phyloP scores from a whole-genome alignment of 2,888 invertebrate genomes.

The Eristalis pertinax region DNA sequence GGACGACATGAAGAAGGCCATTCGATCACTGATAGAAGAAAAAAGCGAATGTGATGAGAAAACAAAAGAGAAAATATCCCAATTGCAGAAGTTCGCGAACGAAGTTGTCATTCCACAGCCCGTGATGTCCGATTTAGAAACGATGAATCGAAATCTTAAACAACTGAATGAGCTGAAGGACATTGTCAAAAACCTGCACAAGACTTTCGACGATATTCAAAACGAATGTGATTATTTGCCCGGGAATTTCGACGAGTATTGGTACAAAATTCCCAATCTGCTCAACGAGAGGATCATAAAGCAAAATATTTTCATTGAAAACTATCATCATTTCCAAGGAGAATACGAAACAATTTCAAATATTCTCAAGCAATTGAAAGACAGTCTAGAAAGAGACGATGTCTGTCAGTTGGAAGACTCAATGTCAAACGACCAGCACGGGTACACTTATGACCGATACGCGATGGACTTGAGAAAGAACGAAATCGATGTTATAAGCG shows the following conservation, averaged over 20 bases:
- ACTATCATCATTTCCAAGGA: constrained; percentile 79
- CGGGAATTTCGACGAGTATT: constrained; percentile 77
- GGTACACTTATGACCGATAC: constrained; percentile 67
- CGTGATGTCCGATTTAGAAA: constrained; percentile 76
- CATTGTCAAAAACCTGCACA: constrained; percentile 75
- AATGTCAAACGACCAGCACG: constrained; percentile 12
- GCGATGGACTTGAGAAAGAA: constrained; percentile 80
- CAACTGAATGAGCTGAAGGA: constrained; percentile 77
- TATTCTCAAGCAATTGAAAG: constrained; percentile 67
- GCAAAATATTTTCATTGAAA: constrained; percentile 81
- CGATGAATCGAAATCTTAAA: constrained; percentile 79
- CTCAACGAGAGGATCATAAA: constrained; percentile 80
- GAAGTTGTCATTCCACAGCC: constrained; percentile 74
- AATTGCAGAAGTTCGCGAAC: constrained; percentile 76
- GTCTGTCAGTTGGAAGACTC: constrained; percentile 45
- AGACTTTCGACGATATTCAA: constrained; percentile 75
- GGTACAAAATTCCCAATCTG: constrained; percentile 78
- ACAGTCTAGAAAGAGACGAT: constrained; percentile 65
- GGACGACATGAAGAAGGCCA: constrained; percentile 80
- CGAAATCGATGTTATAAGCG: constrained; percentile 81
- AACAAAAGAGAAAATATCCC: constrained; percentile 64
- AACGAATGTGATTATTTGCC: constrained; percentile 73
- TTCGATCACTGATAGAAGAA: constrained; percentile 79
- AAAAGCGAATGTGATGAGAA: constrained; percentile 83
- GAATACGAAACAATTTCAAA: constrained; percentile 78